Evolutionary conservation across 64 coral and sea anemone species (phyloP).

Genomic region (Montipora cactus): DNA sequence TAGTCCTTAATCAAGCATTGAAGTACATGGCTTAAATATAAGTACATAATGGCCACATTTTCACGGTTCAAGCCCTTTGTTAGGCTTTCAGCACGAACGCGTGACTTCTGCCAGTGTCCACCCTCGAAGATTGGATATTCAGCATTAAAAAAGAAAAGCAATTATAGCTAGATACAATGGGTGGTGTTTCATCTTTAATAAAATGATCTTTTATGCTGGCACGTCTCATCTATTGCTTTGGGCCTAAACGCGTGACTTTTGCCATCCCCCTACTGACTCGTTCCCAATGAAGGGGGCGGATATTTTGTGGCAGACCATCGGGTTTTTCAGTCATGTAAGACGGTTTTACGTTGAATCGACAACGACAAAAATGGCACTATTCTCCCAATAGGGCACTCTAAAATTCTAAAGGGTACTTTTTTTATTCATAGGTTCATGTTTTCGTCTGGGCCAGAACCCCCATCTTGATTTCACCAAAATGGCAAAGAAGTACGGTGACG

Average conservation of each 20-base stretch:
- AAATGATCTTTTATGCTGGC: too few relatives aligned
- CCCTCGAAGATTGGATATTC: neutral
- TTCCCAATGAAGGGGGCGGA: too few relatives aligned
- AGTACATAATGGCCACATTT: neutral
- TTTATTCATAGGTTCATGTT: slow-evolving; percentile 55
- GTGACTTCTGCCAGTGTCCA: slow-evolving; percentile 5
- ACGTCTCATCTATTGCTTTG: too few relatives aligned
- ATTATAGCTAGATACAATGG: too few relatives aligned
- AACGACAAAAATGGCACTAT: neutral
- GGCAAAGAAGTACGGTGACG: slow-evolving; percentile 74
- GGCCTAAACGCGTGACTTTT: neutral
- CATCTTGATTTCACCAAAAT: slow-evolving; percentile 68
- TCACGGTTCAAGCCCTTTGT: neutral
- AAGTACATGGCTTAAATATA: neutral
- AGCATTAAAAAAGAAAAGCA: too few relatives aligned
- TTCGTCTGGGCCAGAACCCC: slow-evolving; percentile 70
- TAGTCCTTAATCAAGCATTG: neutral
- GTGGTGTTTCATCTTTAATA: too few relatives aligned
- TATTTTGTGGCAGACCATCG: neutral
- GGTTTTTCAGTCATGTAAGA: neutral
- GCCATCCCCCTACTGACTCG: too few relatives aligned
- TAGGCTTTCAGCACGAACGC: slow-evolving; percentile 2
- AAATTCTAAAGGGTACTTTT: neutral
- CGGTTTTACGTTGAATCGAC: neutral
- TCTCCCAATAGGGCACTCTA: neutral